Base-by-base conservation (phyloP, 2,113 vertebrate species). In the Brienomyrus longianalis region DNA sequence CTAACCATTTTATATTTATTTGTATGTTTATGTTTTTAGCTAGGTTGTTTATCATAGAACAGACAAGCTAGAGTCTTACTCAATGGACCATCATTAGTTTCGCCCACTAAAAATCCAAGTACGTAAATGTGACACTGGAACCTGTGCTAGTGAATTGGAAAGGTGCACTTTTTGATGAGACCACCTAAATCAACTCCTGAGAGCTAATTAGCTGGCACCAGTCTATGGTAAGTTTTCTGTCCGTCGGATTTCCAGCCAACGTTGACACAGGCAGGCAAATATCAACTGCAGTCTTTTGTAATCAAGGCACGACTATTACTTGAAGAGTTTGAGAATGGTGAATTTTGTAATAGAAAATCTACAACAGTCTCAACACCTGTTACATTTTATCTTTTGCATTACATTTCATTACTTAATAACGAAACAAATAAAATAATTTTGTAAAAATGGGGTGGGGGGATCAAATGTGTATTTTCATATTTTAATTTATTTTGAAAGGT, bases 141-240 rank as follows among this genome's bases (percentile, higher is more conserved):
- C 17, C 52, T 54, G 52, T 21, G 52, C 17, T 3, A 54, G 4
- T 89, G 93, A 95, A 93, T n/a, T 52, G 94, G 93, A 94, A 96
- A 95, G 94, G 95, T 94, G 96, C 94, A 96, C 95, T 94, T 93
- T 94, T 94, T 90, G 92, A 95, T 96, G 93, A 91, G 74, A 92
- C 88, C 91, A 94, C 93, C 96, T 94, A 95, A 97, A 96, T 96
- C 95, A 95, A 96, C 95, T 95, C 95, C 95, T 89, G 96, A 96
- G 94, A 96, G 95, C 95, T 98, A 97, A 98, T 98, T 98, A 98
- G 95, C 85, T 47, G 89, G 94, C 92, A 95, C 94, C 90, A 94
- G 94, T 95, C 94, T 96, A 95, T 91, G 11, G 92, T 90, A 92
- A 95, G 96, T 96, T 70, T 97, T 91, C 95, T 95, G 94, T 98